These are phyloP conservation scores for Acleris cristana DNA, from an alignment of 2,888 invertebrate genomes.

Conservation along the genomic window DNA sequence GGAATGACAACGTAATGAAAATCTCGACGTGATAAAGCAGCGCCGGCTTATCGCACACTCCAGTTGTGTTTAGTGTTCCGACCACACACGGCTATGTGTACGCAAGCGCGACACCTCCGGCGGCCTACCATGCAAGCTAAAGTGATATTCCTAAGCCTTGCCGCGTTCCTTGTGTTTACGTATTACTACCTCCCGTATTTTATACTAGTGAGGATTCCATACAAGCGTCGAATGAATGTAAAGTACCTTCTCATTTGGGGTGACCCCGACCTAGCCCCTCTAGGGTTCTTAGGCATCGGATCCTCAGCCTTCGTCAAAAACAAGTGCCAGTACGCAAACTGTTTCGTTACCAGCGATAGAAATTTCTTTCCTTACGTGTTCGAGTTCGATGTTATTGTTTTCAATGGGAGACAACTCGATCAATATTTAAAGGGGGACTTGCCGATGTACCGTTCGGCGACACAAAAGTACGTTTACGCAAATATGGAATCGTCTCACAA, in stretches of 20 bases:
- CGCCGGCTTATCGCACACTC: too few species aligned
- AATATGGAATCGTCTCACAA: slow-evolving; percentile 59
- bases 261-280: slow-evolving; percentile 44
- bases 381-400: slow-evolving; percentile 59
- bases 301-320: slow-evolving; percentile 51
- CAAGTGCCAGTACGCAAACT: slow-evolving; percentile 59
- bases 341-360: slow-evolving; percentile 57
- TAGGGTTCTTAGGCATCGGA: slow-evolving; percentile 55
- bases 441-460: slow-evolving; percentile 49
- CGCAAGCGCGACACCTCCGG: background rate
- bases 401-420: slow-evolving; percentile 55
- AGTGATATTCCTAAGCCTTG: background rate
- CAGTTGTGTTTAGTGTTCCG: too few species aligned
- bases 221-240: background rate
- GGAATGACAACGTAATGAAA: too few species aligned
- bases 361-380: slow-evolving; percentile 47
- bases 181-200: background rate
- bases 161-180: background rate
- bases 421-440: slow-evolving; percentile 34
- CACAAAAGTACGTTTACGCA: slow-evolving; percentile 60
- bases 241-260: slow-evolving; percentile 23
- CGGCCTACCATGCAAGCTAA: background rate
- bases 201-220: background rate
- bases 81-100: background rate
- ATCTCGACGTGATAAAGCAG: too few species aligned